Evolutionary conservation across 2,888 invertebrate genomes (phyloP).

Genomic region (Itoplectis maculator): DNA sequence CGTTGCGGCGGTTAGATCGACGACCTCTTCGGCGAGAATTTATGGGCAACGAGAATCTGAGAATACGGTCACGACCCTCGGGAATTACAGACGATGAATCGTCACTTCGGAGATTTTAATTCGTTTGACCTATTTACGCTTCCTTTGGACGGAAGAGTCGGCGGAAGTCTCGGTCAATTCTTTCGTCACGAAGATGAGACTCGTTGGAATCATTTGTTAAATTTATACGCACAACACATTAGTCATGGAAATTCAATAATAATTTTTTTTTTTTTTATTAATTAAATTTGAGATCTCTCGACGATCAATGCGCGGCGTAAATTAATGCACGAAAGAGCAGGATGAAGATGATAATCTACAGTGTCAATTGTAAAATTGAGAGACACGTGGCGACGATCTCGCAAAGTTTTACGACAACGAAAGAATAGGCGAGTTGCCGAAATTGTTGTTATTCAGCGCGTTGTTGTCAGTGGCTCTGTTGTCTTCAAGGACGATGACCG

Average conservation of each 20-base stretch:
- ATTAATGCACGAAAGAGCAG: neutral
- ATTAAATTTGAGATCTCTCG: conserved; percentile 7
- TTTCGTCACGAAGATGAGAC: conserved; percentile 14
- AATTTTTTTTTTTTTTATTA: neutral
- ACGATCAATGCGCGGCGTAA: neutral
- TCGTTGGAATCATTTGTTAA: neutral
- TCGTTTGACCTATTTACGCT: conserved; percentile 44
- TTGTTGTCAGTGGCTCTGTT: conserved; percentile 86
- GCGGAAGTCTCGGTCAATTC: conserved; percentile 12
- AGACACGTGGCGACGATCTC: neutral
- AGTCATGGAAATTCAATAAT: neutral
- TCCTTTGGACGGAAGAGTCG: conserved; percentile 2
- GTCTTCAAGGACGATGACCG: conserved; percentile 92
- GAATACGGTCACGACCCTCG: conserved; percentile 24
- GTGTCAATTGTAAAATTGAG: conserved; percentile 7
- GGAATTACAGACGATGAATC: conserved; percentile 36
- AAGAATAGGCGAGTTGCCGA: conserved; percentile 53
- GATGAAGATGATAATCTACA: conserved; percentile 16
- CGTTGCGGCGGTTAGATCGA: conserved; percentile 11
- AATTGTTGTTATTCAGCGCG: conserved; percentile 83
- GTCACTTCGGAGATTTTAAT: conserved; percentile 24
- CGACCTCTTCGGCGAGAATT: conserved; percentile 19
- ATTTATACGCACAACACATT: neutral
- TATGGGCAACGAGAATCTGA: conserved; percentile 7
- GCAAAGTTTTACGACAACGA: conserved; percentile 49